These are phyloP conservation scores for Pseudeuparius sepicola DNA, from an alignment of 2,888 invertebrate genomes.

Conservation along the genomic window DNA sequence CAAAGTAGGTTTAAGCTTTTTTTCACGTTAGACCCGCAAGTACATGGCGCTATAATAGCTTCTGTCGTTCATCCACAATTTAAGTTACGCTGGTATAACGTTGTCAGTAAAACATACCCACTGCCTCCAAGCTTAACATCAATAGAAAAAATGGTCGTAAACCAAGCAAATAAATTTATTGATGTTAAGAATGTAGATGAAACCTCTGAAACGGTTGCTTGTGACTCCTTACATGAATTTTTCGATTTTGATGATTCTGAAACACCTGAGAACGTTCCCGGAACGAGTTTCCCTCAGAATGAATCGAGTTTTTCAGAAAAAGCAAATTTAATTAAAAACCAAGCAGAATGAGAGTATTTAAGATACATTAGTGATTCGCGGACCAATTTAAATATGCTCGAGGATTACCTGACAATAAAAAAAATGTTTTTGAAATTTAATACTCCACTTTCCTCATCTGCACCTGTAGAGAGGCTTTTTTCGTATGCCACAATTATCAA, in stretches of 20 bases:
- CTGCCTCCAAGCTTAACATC: conserved; percentile 3
- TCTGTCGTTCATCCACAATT: conserved; percentile 10
- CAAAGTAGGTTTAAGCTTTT: too few relatives aligned
- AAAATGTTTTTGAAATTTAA: conserved; percentile 11
- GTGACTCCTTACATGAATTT: conserved; percentile 6
- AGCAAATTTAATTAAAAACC: conserved; percentile 8
- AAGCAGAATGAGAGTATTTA: conserved; percentile 9
- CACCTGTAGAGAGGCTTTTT: conserved; percentile 14
- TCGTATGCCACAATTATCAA: conserved; percentile 14
- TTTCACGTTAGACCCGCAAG: too few relatives aligned
- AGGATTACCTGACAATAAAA: conserved; percentile 14
- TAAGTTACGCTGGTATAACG: conserved; percentile 12
- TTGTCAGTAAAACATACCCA: conserved; percentile 8
- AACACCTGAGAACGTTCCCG: conserved; percentile 5
- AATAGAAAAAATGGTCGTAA: conserved; percentile 2
- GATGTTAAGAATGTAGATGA: conserved; percentile 3
- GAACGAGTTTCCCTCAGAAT: conserved; percentile 3
- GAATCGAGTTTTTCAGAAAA: conserved; percentile 11
- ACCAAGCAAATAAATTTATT: conserved; percentile 1
- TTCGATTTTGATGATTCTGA: conserved; percentile 9
- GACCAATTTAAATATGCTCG: conserved; percentile 13
- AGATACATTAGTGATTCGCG: conserved; percentile 10
- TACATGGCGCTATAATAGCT: conserved; percentile 5
- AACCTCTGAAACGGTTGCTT: neutral
- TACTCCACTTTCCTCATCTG: too few relatives aligned